Base-by-base conservation (phyloP, 2,113 vertebrate species). In the Oreocharis arfaki region DNA sequence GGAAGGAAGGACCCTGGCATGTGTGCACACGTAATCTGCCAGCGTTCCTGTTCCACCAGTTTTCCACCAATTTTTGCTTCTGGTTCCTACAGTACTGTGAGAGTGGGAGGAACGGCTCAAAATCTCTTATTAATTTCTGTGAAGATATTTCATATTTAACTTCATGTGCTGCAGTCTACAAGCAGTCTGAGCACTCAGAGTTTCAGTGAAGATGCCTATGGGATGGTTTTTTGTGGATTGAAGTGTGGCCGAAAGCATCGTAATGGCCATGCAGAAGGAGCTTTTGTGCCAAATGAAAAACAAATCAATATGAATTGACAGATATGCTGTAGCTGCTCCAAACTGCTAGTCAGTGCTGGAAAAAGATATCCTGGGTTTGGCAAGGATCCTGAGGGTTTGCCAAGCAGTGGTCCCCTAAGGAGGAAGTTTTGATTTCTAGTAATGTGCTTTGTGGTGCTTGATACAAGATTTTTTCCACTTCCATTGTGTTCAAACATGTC, bases 1-100 rank as follows among this genome's bases (percentile, higher is more conserved):
- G 60, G 30, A 56, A 68, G 0, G 1, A 55, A 19, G 7, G 28
- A 32, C 27, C 2, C 26, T 69, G 65, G 22, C 27, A 6, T 6
- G 8, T 1, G 1, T 47, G 50, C 1, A 3, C 1, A 1, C 12
- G 11, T 6, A 13, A 13, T 52, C 39, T 3, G 1, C 32, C 2
- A 0, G 5, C 22, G 79, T 57, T 11, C 10, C 69, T 2, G 0
- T 84, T 74, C 56, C 27, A 41, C 37, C 5, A 21, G 19, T 67
- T 67, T 89, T 55, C 28, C 21, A 44, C 55, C 2, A 22, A 27
- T 39, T 68, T 81, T 44, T 92, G 13, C 21, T 47, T 57, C 26
- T 35, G 12, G 2, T 73, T 91, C 14, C 19, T 60, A 13, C 24
- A 44, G 24, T 33, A 24, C 8, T 37, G 16, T 28, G n/a, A 19